Base-by-base conservation (phyloP, 2,797 vertebrate species). In the Philypnodon macrostomus region DNA sequence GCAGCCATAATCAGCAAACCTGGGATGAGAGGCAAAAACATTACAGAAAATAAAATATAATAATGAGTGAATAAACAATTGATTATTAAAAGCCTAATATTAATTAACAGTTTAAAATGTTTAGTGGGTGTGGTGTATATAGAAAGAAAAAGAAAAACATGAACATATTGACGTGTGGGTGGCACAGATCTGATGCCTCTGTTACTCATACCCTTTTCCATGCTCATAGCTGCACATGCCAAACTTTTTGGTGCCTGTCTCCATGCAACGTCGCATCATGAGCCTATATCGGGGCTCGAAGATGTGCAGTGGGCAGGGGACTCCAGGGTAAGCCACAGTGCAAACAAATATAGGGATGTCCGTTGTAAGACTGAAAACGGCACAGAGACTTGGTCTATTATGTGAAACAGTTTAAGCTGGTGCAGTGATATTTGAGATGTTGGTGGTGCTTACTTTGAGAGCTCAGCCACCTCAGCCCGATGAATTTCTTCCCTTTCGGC, bases 241-340 rank as follows among this genome's bases (percentile, higher is more conserved):
- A 21, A 96, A 96, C 77, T 83, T 92, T 80, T 90, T 94, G 2
- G 93, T 93, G 65, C 94, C 93, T 0, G 91, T 94, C 67, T 96
- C 94, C 86, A 93, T 92, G 81, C 93, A 96, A 26, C 93, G 88
- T 0, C 94, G 92, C 88, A 95, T 93, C 94, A 96, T 96, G 40
- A 96, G 89, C 23, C 93, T 91, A 55, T 96, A 96, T 1, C 92
- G 92, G 1, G 94, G 94, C 74, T 96, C 94, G 0, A 96, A 96
- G 58, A 96, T 79, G 7, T 96, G 94, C 65, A 96, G 87, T 0
- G 93, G 93, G 62, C 93, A 96, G n/a, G 90, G 56, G 0, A 95
- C 75, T 11, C 92, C 91, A 0, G 93, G 94, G 74, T 92, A 95
- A 2, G 93, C 91, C 89, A 95, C 89, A 0, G 92, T 93, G 86